Evolutionary conservation across 2,113 vertebrate genomes (phyloP).

Genomic region (Urocolius indicus): DNA sequence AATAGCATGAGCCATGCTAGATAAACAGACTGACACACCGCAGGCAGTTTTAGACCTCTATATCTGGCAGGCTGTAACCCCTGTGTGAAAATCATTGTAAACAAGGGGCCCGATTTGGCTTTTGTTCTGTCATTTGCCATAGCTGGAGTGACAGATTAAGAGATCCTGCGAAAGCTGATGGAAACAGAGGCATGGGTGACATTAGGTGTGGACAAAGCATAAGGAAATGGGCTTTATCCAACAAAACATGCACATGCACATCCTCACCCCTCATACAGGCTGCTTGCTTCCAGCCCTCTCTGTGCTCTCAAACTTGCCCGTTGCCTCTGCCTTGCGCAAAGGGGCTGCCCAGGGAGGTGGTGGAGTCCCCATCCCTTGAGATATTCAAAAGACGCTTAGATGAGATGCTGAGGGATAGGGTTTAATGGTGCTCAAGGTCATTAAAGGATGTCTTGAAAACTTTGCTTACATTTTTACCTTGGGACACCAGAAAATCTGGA

Average conservation of each 20-base stretch:
- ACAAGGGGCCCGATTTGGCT: neutral
- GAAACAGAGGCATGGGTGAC: neutral
- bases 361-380: too few relatives aligned
- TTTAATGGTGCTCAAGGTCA: neutral
- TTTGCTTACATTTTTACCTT: neutral
- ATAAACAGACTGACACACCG: neutral
- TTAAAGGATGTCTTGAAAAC: neutral
- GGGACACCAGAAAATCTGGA: neutral
- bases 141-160: neutral
- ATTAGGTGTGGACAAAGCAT: neutral
- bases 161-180: neutral
- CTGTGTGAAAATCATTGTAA: neutral
- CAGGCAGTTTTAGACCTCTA: neutral
- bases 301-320: accelerated
- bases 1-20: neutral
- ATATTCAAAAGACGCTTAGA: too few relatives aligned
- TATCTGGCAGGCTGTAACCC: neutral
- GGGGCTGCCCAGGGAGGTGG: neutral
- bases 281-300: neutral
- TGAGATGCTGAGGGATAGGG: too few relatives aligned
- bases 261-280: neutral
- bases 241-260: neutral
- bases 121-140: neutral
- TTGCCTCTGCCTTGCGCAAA: neutral
- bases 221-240: neutral